Conservation (phyloP, 2,113 vertebrate genomes). For the Cacatua alba region DNA sequence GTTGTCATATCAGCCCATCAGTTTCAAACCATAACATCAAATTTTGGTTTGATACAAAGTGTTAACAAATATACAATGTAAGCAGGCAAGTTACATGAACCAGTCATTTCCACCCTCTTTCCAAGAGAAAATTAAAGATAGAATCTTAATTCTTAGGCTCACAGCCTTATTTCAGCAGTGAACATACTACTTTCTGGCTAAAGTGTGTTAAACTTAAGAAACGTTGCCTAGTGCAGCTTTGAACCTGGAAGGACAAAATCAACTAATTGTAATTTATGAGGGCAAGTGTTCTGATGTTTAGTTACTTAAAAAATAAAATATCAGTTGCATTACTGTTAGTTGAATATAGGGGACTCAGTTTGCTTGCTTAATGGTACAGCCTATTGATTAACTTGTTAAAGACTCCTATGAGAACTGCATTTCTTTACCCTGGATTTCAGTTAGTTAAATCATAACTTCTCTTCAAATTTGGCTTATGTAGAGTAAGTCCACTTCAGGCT, state of each 20-base stretch:
- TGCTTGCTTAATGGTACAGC: background rate
- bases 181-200: background rate
- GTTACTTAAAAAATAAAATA: background rate
- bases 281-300: background rate
- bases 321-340: background rate
- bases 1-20: background rate
- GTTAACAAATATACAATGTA: background rate
- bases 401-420: background rate
- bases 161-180: background rate
- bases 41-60: background rate
- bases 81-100: background rate
- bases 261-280: background rate
- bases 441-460: conserved; percentile 20
- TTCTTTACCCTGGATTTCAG: background rate
- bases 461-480: background rate
- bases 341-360: background rate
- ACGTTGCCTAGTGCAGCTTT: background rate
- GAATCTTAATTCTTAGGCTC: background rate
- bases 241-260: background rate
- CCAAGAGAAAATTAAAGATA: background rate
- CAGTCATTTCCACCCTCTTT: background rate
- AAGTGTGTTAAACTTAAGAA: background rate
- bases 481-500: background rate
- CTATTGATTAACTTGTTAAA: background rate
- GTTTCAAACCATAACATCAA: background rate